Evolutionary conservation across 2,888 invertebrate species (phyloP), one percentile per base, ranked within the genome.

Genomic region (Ichneumoninae sp.): DNA sequence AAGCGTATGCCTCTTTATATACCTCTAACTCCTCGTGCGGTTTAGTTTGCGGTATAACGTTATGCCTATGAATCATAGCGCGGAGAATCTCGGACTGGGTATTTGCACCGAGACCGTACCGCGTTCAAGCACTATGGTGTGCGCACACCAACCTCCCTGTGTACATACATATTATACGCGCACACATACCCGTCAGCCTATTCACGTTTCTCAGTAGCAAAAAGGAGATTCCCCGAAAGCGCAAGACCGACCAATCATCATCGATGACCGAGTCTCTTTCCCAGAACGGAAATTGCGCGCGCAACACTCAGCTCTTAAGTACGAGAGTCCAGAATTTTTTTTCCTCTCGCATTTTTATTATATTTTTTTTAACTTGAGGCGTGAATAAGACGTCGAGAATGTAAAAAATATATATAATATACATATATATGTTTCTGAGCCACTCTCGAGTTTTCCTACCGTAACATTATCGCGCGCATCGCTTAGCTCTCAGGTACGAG

Each of bases 1-100:
- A 77, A 54, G 71, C 66, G 74, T 36, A 63, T 65, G 52, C 65
- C 66, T 50, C 60, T 70, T 63, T 70, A 70, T 77, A 77, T 70
- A 70, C 78, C 69, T 63, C 75, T 30, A 47, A 79, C 54, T 75
- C 52, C 70, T 79, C 78, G 74, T 85, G 84, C 81, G 84, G 84
- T 85, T 84, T 68, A 84, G 81, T 84, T 82, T 81, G 84, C 84
- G 84, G 84, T 82, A 79, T n/a, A 81, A 66, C 81, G 81, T 75
- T 81, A 81, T 85, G 82, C 80, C 79, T 82, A 84, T 86, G 84
- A 86, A 84, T 86, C 86, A 86, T 86, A 79, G 73, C 57, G 77
- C 76, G 81, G 82, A 80, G 83, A 84, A 86, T 86, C 84, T 86
- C 82, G 68, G n/a, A 40, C 70, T 79, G 36, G 74, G 77, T 81